Percentiles rank a stretch among this genome's conserved stretches.
phyloP scores from a whole-genome alignment of 2,797 vertebrate species.

The Chloroceryle amazona region DNA sequence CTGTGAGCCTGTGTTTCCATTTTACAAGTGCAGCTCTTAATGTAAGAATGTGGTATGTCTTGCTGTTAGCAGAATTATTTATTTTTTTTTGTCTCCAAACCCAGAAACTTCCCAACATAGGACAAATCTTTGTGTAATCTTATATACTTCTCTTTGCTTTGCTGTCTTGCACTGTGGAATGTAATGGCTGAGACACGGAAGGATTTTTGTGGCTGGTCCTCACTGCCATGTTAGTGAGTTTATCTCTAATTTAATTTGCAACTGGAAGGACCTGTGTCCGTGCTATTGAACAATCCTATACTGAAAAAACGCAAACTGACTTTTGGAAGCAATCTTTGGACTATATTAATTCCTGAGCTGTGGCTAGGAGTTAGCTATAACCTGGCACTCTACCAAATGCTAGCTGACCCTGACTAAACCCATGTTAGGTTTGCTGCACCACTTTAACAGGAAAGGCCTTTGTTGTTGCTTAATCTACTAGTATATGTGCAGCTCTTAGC shows the following conservation, averaged over 20 bases:
- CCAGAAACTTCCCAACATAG: not conserved
- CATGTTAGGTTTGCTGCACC: not conserved
- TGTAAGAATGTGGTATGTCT: not conserved
- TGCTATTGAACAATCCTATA: not conserved
- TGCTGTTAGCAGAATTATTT: not conserved
- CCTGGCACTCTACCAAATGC: not conserved
- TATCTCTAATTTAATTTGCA: not conserved
- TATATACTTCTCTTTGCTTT: not conserved
- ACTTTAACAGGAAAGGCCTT: not conserved
- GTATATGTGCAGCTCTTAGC: not conserved
- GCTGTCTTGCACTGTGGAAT: not conserved
- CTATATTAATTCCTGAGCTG: not conserved
- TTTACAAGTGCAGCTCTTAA: constrained; percentile 4
- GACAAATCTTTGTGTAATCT: not conserved
- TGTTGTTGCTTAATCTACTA: not conserved
- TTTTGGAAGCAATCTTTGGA: not conserved
- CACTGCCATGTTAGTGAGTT: not conserved
- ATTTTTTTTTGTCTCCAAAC: not conserved
- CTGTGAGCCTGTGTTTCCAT: constrained; percentile 15
- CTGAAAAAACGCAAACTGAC: not conserved
- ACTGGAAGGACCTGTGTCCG: not conserved
- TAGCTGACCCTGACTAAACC: not conserved
- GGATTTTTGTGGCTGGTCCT: not conserved
- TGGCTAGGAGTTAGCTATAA: not conserved
- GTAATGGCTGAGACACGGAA: not conserved